Conservation (phyloP, 1,140 invertebrate genomes). For the Drepana arcuata region DNA sequence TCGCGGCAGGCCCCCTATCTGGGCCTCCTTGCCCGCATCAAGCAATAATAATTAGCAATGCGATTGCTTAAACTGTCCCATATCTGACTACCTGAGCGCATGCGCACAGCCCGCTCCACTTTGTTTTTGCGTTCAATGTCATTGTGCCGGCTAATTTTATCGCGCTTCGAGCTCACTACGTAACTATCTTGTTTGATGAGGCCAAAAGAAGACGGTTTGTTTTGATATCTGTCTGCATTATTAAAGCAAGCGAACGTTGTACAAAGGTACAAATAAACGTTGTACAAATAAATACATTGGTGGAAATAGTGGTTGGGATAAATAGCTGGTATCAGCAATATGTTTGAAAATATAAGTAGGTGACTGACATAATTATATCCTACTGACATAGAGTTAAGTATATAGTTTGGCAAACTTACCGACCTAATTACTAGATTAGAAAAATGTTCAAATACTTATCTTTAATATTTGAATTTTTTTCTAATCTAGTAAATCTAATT, state of each 20-base stretch:
- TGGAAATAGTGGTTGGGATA: no score
- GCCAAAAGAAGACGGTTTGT: conserved; percentile 55
- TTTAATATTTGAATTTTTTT: no score
- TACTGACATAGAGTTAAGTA: no score
- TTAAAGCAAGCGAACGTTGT: conserved; percentile 27
- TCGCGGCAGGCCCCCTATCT: conserved; percentile 16
- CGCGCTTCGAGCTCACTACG: conserved; percentile 47
- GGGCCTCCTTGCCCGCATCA: conserved; percentile 29
- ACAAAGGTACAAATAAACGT: conserved; percentile 18
- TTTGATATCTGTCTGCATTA: conserved; percentile 45
- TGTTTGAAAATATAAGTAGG: no score
- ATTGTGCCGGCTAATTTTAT: conserved; percentile 68
- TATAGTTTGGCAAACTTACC: no score
- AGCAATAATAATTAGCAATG: conserved; percentile 23
- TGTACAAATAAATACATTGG: no score
- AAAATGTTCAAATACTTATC: no score
- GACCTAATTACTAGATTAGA: no score
- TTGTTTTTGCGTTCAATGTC: conserved; percentile 69
- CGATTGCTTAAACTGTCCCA: conserved; percentile 39
- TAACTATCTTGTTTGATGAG: conserved; percentile 55
- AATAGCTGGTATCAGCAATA: no score
- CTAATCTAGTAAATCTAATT: no score
- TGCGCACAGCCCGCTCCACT: conserved; percentile 47
- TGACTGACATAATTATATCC: no score
- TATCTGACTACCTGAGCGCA: conserved; percentile 45